phyloP scores from a whole-genome alignment of 2,113 vertebrate species.

The Trichechus manatus region DNA sequence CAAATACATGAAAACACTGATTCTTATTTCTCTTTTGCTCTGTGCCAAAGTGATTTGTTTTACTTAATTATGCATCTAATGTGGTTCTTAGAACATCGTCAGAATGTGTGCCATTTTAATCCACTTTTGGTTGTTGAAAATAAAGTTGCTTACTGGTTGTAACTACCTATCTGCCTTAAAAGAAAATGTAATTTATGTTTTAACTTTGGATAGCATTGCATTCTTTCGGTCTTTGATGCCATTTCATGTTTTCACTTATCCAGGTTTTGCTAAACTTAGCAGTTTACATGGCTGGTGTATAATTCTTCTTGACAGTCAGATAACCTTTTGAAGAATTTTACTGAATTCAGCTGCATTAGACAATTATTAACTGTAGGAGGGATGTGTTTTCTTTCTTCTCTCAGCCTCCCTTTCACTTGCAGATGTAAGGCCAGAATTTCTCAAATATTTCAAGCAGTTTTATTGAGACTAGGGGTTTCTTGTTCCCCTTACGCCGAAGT shows the following conservation, averaged over 20 bases:
- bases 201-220: background rate
- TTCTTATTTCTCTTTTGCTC: conserved; percentile 20
- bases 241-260: background rate
- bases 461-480: background rate
- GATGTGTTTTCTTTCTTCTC: background rate
- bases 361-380: background rate
- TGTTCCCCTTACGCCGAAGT: rapidly evolving
- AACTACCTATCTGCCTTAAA: background rate
- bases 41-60: conserved; percentile 10
- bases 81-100: background rate
- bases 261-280: background rate
- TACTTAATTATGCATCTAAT: background rate
- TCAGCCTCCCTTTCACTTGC: background rate
- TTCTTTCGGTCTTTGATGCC: background rate
- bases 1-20: background rate
- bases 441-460: background rate
- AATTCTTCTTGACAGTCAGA: background rate
- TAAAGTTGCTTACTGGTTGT: background rate
- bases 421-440: background rate
- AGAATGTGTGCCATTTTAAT: conserved; percentile 7
- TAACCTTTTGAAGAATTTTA: background rate
- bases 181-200: conserved; percentile 17
- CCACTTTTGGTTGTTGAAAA: background rate
- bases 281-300: background rate
- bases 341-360: background rate